These are phyloP conservation scores for Apus apus DNA, from an alignment of 2,113 vertebrate species.

Conservation along the genomic window DNA sequence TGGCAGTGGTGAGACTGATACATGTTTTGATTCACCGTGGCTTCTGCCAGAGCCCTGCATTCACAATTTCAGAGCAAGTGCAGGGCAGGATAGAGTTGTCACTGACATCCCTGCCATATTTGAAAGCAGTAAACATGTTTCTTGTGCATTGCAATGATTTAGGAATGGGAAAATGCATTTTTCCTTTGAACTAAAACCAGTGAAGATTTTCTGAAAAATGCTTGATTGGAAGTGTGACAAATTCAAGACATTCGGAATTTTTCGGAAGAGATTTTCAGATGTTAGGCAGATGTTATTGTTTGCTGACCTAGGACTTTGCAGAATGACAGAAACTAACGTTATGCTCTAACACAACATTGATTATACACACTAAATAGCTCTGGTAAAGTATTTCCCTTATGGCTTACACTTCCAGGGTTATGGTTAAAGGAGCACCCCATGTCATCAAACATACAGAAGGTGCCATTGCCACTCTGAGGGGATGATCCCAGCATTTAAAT, in stretches of 20 bases:
- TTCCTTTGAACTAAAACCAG: slow-evolving; percentile 31
- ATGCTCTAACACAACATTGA: slow-evolving; percentile 44
- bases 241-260: slow-evolving; percentile 38
- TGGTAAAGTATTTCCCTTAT: slow-evolving; percentile 31
- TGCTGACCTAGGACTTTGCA: slow-evolving; percentile 46
- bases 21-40: not conserved
- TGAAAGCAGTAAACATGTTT: slow-evolving; percentile 23
- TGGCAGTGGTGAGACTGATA: not conserved
- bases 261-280: slow-evolving; percentile 44
- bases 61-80: not conserved
- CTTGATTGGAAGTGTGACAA: slow-evolving; percentile 9
- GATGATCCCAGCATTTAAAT: slow-evolving; percentile 70
- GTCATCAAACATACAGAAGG: slow-evolving; percentile 58
- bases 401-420: slow-evolving; percentile 31
- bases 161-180: not conserved
- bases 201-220: slow-evolving; percentile 40
- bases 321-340: slow-evolving; percentile 35
- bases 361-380: slow-evolving; percentile 5
- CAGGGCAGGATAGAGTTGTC: slow-evolving; percentile 33
- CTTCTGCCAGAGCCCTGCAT: not conserved
- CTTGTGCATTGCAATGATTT: not conserved
- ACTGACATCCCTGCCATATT: not conserved
- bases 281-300: slow-evolving; percentile 55
- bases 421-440: slow-evolving; percentile 43
- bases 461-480: slow-evolving; percentile 61